Conservation (phyloP, 1,140 invertebrate species). For the Trissolcus basalis region DNA sequence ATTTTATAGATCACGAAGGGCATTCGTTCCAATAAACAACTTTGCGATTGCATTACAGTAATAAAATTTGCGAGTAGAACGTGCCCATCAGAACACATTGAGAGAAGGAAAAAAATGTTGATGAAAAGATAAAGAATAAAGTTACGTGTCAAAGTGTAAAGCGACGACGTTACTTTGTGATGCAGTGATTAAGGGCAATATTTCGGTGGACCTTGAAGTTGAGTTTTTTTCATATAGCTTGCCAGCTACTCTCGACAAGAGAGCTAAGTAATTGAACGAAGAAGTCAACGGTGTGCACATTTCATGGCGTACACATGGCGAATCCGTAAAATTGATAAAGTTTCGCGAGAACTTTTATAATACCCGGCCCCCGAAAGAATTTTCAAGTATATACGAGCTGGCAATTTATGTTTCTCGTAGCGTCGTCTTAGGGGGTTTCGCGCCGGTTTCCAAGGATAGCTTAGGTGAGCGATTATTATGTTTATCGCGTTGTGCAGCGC, state of each 20-base stretch:
- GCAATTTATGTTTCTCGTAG: constrained; percentile 68
- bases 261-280: constrained; percentile 56
- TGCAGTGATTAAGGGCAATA: constrained; percentile 50
- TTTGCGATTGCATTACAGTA: too few species aligned
- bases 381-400: constrained; percentile 70
- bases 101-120: background rate
- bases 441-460: constrained; percentile 28
- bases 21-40: too few species aligned
- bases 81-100: too few species aligned
- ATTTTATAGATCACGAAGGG: too few species aligned
- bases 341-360: constrained; percentile 74
- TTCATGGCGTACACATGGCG: constrained; percentile 66
- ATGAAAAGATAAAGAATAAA: constrained; percentile 6
- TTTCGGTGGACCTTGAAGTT: constrained; percentile 42
- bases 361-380: constrained; percentile 69
- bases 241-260: constrained; percentile 33
- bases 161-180: constrained; percentile 18
- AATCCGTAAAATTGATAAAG: constrained; percentile 77
- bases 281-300: constrained; percentile 56
- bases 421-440: constrained; percentile 32
- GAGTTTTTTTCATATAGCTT: constrained; percentile 50
- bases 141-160: constrained; percentile 18
- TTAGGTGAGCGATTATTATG: constrained; percentile 39
- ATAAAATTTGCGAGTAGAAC: too few species aligned
- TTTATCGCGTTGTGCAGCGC: constrained; percentile 37